A percentile compares a stretch with the other conserved stretches of the same genome.
Conservation (phyloP, 2,888 invertebrate genomes). For the Dorcus hopei region DNA sequence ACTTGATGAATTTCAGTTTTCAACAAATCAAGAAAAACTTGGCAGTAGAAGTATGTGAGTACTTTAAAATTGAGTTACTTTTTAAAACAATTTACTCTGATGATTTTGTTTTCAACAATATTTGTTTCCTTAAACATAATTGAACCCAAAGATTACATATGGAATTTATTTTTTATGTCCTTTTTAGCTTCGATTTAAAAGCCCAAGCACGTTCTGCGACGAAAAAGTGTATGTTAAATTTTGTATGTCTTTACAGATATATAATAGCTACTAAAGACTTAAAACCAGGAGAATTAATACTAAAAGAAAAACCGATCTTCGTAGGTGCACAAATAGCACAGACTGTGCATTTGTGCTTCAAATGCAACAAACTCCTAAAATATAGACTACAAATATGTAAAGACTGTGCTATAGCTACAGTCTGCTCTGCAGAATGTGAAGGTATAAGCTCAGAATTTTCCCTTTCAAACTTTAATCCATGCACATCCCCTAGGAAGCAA, state of each 20-base stretch:
- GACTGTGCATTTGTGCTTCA: conserved; percentile 62
- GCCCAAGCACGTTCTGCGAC: no score
- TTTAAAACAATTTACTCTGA: no score
- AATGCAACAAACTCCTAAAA: conserved; percentile 62
- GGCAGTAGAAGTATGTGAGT: no score
- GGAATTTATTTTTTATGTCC: no score
- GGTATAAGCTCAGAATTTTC: conserved; percentile 8
- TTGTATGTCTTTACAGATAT: conserved; percentile 43
- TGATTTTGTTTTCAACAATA: no score
- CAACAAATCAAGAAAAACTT: no score
- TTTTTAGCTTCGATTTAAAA: no score
- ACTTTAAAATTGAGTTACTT: no score
- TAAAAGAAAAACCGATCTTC: conserved; percentile 59
- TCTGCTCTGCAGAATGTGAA: conserved; percentile 34
- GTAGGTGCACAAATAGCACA: conserved; percentile 60
- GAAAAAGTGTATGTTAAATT: no score
- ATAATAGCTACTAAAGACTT: conserved; percentile 59
- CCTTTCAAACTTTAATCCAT: not conserved
- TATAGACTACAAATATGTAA: conserved; percentile 21
- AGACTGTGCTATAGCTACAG: conserved; percentile 32
- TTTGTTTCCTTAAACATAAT: no score
- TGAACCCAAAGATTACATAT: no score
- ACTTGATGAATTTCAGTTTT: no score
- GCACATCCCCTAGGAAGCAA: not conserved
- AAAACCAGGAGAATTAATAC: conserved; percentile 55